These are phyloP conservation scores for Cherax destructor DNA, from an alignment of 1,140 invertebrate species.

Conservation along the genomic window DNA sequence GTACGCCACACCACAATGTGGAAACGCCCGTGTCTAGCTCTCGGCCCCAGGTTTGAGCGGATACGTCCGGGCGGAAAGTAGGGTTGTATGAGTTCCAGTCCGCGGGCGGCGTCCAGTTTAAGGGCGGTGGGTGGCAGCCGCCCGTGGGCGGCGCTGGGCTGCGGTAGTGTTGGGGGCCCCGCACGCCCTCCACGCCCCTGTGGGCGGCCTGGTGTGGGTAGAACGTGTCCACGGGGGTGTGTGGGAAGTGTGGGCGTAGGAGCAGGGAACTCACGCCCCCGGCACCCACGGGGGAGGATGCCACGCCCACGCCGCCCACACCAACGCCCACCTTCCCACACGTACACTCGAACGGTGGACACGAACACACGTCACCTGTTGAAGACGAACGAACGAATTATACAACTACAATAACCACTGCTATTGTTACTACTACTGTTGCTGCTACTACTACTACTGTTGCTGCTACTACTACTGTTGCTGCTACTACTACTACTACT, in stretches of 20 bases:
- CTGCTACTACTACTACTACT: too few species aligned
- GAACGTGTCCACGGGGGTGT: background rate
- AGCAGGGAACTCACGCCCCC: background rate
- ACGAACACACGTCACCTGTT: background rate
- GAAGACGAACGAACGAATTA: too few species aligned
- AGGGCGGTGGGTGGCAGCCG: background rate
- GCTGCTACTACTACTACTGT: too few species aligned
- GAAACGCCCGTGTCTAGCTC: background rate
- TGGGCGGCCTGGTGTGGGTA: background rate
- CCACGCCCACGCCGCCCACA: background rate
- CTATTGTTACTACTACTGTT: too few species aligned
- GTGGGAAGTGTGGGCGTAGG: background rate
- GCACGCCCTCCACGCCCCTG: background rate
- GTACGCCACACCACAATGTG: background rate
- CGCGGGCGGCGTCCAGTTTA: background rate
- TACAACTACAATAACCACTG: too few species aligned
- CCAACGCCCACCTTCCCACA: conserved; percentile 4
- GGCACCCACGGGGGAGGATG: background rate
- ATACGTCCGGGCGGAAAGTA: background rate
- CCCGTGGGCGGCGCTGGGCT: background rate
- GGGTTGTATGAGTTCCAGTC: background rate
- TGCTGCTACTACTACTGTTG: too few species aligned
- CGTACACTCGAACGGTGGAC: conserved; percentile 24
- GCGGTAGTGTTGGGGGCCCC: background rate
- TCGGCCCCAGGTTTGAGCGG: background rate